Evolutionary conservation across 1,140 invertebrate species (phyloP).

Genomic region (Drosophila pseudoananassae): DNA sequence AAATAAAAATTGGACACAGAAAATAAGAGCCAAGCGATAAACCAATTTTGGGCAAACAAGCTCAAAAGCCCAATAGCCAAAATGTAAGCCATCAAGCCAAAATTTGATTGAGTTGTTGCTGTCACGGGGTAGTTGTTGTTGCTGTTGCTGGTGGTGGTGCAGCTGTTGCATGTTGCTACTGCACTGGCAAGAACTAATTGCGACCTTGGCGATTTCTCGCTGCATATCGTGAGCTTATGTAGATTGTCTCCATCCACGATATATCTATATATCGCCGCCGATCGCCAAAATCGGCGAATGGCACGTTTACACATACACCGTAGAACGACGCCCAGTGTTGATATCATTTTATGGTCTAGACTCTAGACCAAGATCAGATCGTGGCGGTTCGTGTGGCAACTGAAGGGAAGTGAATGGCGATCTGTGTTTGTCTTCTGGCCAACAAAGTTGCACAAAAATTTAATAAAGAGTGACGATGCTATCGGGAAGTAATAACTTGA

Average conservation of each 20-base stretch:
- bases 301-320: slow-evolving; percentile 13
- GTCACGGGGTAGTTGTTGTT: slow-evolving; percentile 1
- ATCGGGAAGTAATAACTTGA: too few relatives aligned
- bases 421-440: too few relatives aligned
- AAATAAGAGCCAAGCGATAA: slow-evolving; percentile 16
- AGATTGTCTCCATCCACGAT: slow-evolving; percentile 51
- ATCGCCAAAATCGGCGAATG: slow-evolving; percentile 14
- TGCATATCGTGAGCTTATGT: slow-evolving; percentile 60
- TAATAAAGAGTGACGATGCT: too few relatives aligned
- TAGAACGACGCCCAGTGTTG: not conserved
- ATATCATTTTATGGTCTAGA: slow-evolving; percentile 8
- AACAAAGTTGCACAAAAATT: too few relatives aligned
- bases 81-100: slow-evolving; percentile 26
- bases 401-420: too few relatives aligned
- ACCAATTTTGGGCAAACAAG: slow-evolving; percentile 62
- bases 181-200: slow-evolving; percentile 72
- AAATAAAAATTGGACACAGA: slow-evolving; percentile 6
- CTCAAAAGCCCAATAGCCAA: slow-evolving; percentile 16
- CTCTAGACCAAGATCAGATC: slow-evolving; percentile 9
- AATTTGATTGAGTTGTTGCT: slow-evolving; percentile 58
- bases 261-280: slow-evolving; percentile 11
- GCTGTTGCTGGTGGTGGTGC: slow-evolving; percentile 12
- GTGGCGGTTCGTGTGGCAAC: too few relatives aligned
- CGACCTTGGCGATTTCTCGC: slow-evolving; percentile 65
- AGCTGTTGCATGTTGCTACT: slow-evolving; percentile 30